These are phyloP conservation scores for Zaprionus inermis DNA, from an alignment of 1,140 invertebrate genomes.

Conservation along the genomic window DNA sequence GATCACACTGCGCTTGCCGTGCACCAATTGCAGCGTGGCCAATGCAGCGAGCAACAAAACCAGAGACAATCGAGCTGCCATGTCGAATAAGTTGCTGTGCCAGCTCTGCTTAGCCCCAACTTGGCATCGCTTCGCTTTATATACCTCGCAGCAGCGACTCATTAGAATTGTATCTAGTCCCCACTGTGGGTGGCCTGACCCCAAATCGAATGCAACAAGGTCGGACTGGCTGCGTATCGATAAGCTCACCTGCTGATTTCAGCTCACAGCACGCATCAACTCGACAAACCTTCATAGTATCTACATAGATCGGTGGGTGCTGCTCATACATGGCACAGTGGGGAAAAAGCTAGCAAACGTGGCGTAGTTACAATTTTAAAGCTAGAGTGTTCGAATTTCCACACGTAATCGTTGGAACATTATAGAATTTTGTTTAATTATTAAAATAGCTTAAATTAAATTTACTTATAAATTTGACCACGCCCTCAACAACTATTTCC, in stretches of 20 bases:
- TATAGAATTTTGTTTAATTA: too few relatives aligned
- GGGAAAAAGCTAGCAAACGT: too few relatives aligned
- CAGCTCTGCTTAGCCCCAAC: too few relatives aligned
- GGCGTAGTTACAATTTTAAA: too few relatives aligned
- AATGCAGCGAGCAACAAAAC: conserved; percentile 29
- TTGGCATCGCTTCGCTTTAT: conserved; percentile 36
- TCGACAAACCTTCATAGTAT: not conserved
- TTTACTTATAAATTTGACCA: too few relatives aligned
- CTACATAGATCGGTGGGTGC: not conserved
- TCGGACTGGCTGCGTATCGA: conserved; percentile 24
- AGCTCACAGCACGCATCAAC: conserved; percentile 8
- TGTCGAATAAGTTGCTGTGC: conserved; percentile 19
- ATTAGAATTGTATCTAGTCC: conserved; percentile 67
- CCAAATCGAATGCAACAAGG: conserved; percentile 61
- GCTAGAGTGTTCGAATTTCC: too few relatives aligned
- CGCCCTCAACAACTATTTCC: too few relatives aligned
- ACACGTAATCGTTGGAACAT: too few relatives aligned
- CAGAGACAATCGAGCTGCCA: conserved; percentile 13
- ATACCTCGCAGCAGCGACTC: conserved; percentile 52
- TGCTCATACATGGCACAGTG: not conserved
- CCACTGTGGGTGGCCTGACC: conserved; percentile 57
- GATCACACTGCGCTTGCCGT: conserved; percentile 40
- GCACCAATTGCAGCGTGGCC: conserved; percentile 3
- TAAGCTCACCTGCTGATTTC: conserved; percentile 6
- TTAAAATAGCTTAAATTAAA: too few relatives aligned